Conservation (phyloP, 2,888 invertebrate genomes). For the Dysmachus trigonus region DNA sequence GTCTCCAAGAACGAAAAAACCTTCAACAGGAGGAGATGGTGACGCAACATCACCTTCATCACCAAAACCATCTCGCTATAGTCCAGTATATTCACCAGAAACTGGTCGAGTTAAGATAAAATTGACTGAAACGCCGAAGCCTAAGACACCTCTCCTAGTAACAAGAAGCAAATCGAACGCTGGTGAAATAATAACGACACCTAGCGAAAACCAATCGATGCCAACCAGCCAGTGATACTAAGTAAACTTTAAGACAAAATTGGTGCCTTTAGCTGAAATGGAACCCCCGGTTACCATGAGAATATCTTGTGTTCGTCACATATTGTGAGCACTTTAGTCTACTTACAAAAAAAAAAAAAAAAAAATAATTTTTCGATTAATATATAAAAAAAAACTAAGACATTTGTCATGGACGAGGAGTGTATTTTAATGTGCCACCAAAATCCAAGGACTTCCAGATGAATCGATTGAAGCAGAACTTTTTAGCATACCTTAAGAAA, state of each 20-base stretch:
- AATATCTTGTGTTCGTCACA: conserved; percentile 29
- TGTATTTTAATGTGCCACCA: neutral
- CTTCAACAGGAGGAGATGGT: conserved; percentile 62
- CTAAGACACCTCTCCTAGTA: conserved; percentile 83
- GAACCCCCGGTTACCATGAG: conserved; percentile 3
- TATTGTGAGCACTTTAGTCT: conserved; percentile 34
- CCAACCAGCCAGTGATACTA: conserved; percentile 26
- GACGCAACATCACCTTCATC: conserved; percentile 67
- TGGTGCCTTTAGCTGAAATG: conserved; percentile 30
- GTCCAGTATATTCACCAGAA: conserved; percentile 69
- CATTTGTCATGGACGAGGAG: neutral
- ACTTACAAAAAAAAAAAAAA: neutral
- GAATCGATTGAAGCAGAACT: neutral
- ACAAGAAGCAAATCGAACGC: conserved; percentile 79
- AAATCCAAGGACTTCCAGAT: neutral
- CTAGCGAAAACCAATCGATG: conserved; percentile 50
- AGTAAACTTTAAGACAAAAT: neutral
- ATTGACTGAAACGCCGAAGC: conserved; percentile 79
- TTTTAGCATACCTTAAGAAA: neutral
- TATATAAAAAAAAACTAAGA: neutral
- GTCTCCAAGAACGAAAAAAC: conserved; percentile 64
- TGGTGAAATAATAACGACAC: conserved; percentile 79
- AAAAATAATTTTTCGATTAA: neutral
- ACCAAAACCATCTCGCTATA: conserved; percentile 66
- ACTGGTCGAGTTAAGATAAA: conserved; percentile 82